Evolutionary conservation across 2,888 invertebrate genomes (phyloP), one percentile per base, ranked within the genome.

Genomic region (Platynereis dumerilii): DNA sequence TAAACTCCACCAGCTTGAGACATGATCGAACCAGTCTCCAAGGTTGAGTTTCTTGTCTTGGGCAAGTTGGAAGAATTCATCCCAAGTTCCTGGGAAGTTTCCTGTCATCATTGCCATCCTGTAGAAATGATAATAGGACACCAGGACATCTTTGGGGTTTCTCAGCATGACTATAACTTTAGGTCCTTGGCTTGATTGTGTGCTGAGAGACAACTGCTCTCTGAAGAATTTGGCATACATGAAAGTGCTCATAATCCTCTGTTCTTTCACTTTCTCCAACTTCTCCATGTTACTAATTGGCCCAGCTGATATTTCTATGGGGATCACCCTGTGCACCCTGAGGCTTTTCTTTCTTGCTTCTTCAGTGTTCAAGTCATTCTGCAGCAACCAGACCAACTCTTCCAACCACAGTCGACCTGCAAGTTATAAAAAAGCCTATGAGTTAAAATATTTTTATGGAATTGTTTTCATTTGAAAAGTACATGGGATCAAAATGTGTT

Each of bases 71-170:
- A 57, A 57, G 34, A 57, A 57, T 17, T 57, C 15, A 34, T 20
- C 20, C 29, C 28, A 57, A 17, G 29, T 57, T 10, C 57, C 57
- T 3, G 27, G 7, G n/a, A 28, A 57, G 15, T 57, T 57, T 2
- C 57, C 57, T 7, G 28, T 28, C 20, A 27, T n/a, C 17, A n/a
- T 20, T 5, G 28, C 26, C 57, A 57, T 57, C 12, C 57, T 26
- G 34, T 57, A 57, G 57, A 57, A 57, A 29, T 57, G 28, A 29
- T 29, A 57, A 29, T 28, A 57, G 10, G 57, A 27, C 22, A 34
- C 57, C 28, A 57, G 34, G 17, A 57, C 57, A 29, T 57, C 57
- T 29, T 57, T 57, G 22, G 57, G 57, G 34, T 57, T 57, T 17
- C 57, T 12, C 12, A 57, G 17, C 57, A 57, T 26, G 7, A 26